Percentiles rank a stretch among this genome's conserved stretches.
Evolutionary conservation across 1,140 invertebrate species (phyloP).

Genomic region (Drosophila micromelanica): DNA sequence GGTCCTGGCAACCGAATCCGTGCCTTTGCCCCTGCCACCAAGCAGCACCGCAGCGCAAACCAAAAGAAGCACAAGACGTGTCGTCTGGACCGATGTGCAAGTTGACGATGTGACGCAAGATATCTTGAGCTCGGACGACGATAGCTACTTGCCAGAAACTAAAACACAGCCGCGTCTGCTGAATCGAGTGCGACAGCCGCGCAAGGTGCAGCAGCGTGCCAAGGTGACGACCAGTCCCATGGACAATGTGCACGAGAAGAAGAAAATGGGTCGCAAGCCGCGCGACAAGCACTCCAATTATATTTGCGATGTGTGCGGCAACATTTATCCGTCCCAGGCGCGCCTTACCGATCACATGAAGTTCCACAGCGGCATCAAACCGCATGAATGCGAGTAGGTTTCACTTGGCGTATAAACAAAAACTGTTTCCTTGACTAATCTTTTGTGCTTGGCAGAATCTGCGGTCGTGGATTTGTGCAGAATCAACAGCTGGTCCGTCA

Average conservation of each 20-base stretch:
- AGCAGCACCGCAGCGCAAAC: slow-evolving; percentile 1
- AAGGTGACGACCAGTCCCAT: not conserved
- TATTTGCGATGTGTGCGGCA: slow-evolving; percentile 81
- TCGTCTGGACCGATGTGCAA: not conserved
- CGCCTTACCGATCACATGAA: slow-evolving; percentile 80
- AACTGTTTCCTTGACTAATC: not conserved
- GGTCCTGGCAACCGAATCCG: slow-evolving; percentile 32
- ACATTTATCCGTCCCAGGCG: slow-evolving; percentile 74
- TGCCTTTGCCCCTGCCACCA: not conserved
- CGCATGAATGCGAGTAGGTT: slow-evolving; percentile 81
- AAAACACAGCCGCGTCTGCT: not conserved
- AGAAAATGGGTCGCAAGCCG: slow-evolving; percentile 59
- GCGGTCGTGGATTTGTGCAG: slow-evolving; percentile 74
- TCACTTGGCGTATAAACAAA: rapidly evolving
- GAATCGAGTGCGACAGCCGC: slow-evolving; percentile 23
- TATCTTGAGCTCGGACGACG: slow-evolving; percentile 52
- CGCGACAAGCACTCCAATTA: slow-evolving; percentile 60
- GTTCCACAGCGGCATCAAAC: slow-evolving; percentile 73
- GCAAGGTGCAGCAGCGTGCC: slow-evolving; percentile 6
- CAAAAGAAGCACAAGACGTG: not conserved
- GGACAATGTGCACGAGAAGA: slow-evolving; percentile 1
- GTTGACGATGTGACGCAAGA: slow-evolving; percentile 29
- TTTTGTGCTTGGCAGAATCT: slow-evolving; percentile 57
- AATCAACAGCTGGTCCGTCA: slow-evolving; percentile 76
- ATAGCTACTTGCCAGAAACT: slow-evolving; percentile 16